These are phyloP conservation scores for Steatocranus sp. DNA, from an alignment of 2,797 vertebrate genomes.

Conservation along the genomic window DNA sequence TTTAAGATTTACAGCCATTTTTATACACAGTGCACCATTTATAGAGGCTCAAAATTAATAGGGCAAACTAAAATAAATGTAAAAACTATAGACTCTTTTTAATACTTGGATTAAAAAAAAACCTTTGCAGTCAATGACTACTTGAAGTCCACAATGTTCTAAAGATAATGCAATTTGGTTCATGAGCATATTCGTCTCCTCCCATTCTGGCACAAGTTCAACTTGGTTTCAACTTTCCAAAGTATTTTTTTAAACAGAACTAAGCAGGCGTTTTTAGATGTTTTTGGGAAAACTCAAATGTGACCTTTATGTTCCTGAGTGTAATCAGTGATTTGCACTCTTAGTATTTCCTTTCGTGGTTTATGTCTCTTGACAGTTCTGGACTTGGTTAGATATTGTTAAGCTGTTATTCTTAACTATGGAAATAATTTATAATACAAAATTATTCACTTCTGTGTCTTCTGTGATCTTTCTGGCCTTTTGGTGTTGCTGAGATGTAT, in stretches of 20 bases:
- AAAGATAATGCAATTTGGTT: background rate
- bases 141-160: background rate
- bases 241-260: background rate
- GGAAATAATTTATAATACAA: background rate
- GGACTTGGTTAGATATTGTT: accelerated
- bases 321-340: background rate
- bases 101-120: background rate
- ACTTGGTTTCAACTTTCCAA: background rate
- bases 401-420: background rate
- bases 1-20: background rate
- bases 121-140: background rate
- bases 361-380: background rate
- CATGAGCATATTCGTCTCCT: background rate
- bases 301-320: background rate
- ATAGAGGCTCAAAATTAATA: background rate
- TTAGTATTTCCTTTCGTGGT: background rate
- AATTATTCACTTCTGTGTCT: background rate
- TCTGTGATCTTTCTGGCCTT: background rate
- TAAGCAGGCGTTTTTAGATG: background rate
- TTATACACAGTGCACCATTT: background rate
- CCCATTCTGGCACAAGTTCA: background rate
- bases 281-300: background rate
- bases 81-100: background rate
- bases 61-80: background rate
- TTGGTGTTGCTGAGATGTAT: background rate